Conservation (phyloP, 2,797 vertebrate genomes). For the Picus viridis region DNA sequence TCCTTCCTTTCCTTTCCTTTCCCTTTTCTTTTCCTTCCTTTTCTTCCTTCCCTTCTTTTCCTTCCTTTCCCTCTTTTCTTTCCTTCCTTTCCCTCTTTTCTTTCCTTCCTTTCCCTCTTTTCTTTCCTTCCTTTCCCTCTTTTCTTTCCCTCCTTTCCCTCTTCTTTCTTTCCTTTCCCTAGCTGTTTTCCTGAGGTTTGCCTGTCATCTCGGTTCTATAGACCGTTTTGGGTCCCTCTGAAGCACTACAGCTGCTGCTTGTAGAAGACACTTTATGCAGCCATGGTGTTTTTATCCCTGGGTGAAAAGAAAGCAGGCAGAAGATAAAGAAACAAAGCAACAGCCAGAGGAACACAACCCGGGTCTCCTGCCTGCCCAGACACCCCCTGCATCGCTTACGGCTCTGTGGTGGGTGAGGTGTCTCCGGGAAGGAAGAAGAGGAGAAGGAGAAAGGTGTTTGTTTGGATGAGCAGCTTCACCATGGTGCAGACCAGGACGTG, state of each 20-base stretch:
- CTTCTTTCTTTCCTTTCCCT: no score
- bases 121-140: no score
- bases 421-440: slow-evolving; percentile 35
- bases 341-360: background rate
- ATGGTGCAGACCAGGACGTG: background rate
- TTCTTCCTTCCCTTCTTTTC: no score
- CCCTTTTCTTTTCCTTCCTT: no score
- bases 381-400: slow-evolving; percentile 30
- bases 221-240: background rate
- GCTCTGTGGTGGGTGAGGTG: background rate
- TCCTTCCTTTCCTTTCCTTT: no score
- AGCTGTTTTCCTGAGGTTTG: background rate
- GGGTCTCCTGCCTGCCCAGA: background rate
- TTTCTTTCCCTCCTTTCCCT: no score
- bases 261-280: background rate
- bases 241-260: background rate
- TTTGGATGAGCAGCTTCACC: slow-evolving; percentile 28
- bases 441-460: slow-evolving; percentile 27
- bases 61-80: no score
- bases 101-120: no score
- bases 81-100: no score
- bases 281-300: background rate
- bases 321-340: background rate
- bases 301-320: background rate
- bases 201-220: background rate